These are phyloP conservation scores for Aleadryas rufinucha DNA, from an alignment of 2,113 vertebrate species.

Conservation along the genomic window DNA sequence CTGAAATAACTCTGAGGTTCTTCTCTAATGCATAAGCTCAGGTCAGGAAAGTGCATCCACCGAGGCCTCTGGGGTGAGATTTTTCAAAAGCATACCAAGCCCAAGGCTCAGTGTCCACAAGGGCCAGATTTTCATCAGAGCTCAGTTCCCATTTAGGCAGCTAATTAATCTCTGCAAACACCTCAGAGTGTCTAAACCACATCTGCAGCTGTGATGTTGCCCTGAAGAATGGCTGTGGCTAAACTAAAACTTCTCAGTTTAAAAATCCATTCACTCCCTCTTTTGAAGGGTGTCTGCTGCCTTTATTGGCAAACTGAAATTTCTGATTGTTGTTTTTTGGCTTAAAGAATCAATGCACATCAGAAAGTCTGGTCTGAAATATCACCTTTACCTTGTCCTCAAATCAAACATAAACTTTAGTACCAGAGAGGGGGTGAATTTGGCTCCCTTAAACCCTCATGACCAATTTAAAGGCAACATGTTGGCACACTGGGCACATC, in stretches of 20 bases:
- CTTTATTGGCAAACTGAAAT: neutral
- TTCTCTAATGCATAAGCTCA: neutral
- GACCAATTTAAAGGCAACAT: neutral
- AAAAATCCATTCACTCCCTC: neutral
- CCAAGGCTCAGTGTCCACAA: neutral
- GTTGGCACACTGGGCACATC: neutral
- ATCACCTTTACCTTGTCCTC: neutral
- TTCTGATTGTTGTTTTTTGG: neutral
- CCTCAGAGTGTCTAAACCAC: slow-evolving; percentile 12
- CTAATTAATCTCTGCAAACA: slow-evolving; percentile 56
- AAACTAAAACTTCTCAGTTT: neutral
- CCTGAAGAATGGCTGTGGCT: slow-evolving; percentile 4
- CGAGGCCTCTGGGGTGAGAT: neutral
- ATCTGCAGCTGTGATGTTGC: slow-evolving; percentile 6
- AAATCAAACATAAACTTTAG: neutral
- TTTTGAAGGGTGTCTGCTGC: neutral
- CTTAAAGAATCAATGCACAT: neutral
- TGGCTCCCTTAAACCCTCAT: neutral
- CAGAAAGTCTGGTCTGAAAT: neutral
- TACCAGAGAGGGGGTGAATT: neutral
- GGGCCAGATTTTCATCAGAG: slow-evolving; percentile 22
- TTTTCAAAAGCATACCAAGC: slow-evolving; percentile 28
- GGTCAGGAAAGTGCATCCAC: slow-evolving; percentile 34
- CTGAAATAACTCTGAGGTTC: slow-evolving; percentile 13
- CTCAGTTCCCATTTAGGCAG: slow-evolving; percentile 10